Base-by-base conservation (phyloP, 2,113 vertebrate species). In the Seriola quinqueradiata region DNA sequence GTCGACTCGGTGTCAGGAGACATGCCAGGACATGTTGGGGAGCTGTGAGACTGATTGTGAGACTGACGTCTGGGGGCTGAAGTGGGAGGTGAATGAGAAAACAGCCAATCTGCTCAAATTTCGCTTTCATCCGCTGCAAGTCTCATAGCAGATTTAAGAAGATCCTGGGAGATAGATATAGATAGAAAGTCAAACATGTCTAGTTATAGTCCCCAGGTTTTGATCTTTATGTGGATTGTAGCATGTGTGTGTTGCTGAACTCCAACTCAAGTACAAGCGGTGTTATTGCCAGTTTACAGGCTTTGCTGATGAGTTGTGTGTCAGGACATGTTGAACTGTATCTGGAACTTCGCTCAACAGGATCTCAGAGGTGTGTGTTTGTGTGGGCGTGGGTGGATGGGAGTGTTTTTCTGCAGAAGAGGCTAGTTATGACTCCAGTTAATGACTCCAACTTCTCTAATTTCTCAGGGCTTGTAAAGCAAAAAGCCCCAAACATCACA, bases 21-120 rank as follows among this genome's bases (percentile, higher is more conserved):
- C 87, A 70, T 87, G 92, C 46, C 81, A 67, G 76, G 87, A 36
- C 93, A 86, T 91, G 91, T 80, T 25, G 25, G 72, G 70, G 44
- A 69, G 14, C 64, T 40, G 76, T 42, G 72, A 81, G 55, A 44
- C 68, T 7, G 44, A 50, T 70, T 8, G 77, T 80, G 67, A 67
- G 55, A 63, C 57, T 57, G 54, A 65, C 9, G 58, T 28, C 69
- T 72, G 59, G 23, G 64, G 10, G 73, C 48, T 17, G 69, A 75
- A 36, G 2, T 72, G 59, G 23, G 64, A 10, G 73, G 54, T 17
- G 69, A 75, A 36, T 3, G 21, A 60, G 57, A 84, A 69, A 59
- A 14, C 87, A 86, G 52, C 52, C 50, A 48, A 14, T 38, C 60
- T 60, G 36, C 74, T 88, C 75, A 67, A 50, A 23, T 90, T 85